These are phyloP conservation scores for Limnephilus marmoratus DNA, from an alignment of 2,888 invertebrate genomes.

Conservation along the genomic window DNA sequence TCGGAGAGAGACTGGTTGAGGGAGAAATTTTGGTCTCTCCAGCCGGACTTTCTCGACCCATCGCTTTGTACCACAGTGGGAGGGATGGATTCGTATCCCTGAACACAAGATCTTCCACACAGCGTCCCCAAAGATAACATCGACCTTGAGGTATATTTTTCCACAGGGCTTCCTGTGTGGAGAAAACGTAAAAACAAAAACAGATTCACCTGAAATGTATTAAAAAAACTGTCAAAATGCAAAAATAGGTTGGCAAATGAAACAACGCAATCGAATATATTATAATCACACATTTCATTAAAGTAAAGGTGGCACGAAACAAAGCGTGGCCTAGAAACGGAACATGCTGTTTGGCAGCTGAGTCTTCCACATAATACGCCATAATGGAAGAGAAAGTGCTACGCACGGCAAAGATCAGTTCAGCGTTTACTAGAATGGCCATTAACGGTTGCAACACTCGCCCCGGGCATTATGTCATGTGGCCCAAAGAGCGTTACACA, in stretches of 20 bases:
- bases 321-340: background rate
- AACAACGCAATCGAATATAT: background rate
- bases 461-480: constrained; percentile 49
- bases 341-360: constrained; percentile 3
- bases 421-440: constrained; percentile 26
- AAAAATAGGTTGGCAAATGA: background rate
- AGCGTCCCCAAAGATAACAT: no score
- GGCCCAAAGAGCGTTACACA: constrained; percentile 44
- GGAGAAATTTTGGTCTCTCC: no score
- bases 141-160: no score
- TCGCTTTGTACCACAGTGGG: no score
- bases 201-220: no score
- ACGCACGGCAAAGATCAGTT: constrained; percentile 43
- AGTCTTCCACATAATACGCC: constrained; percentile 6
- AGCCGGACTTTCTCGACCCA: no score
- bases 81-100: no score
- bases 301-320: background rate
- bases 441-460: constrained; percentile 52
- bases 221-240: background rate
- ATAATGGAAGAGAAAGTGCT: constrained; percentile 59
- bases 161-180: no score
- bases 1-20: no score
- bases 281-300: no score
- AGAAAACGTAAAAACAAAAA: no score
- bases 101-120: no score